Evolutionary conservation across 2,888 invertebrate genomes (phyloP).

Genomic region (Trissolcus brochymenae): DNA sequence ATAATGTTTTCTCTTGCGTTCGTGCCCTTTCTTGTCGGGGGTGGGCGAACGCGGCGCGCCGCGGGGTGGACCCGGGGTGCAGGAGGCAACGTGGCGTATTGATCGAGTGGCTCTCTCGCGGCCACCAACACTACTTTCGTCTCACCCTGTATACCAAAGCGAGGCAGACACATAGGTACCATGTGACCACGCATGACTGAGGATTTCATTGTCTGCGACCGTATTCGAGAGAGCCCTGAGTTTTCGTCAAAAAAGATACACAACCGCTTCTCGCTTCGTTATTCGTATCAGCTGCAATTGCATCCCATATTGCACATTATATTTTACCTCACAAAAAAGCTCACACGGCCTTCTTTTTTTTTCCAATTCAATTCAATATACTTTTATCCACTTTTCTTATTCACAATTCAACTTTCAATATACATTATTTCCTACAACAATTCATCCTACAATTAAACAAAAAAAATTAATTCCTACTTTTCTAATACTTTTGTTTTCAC

Average conservation of each 20-base stretch:
- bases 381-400: too few relatives aligned
- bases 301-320: conserved; percentile 12
- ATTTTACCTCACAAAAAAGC: conserved; percentile 1
- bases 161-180: conserved; percentile 54
- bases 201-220: conserved; percentile 58
- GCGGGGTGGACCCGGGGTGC: conserved; percentile 65
- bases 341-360: too few relatives aligned
- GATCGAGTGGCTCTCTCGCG: conserved; percentile 76
- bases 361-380: too few relatives aligned
- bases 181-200: conserved; percentile 58
- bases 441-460: too few relatives aligned
- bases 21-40: conserved; percentile 61
- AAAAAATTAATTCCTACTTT: too few relatives aligned
- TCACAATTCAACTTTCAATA: too few relatives aligned
- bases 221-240: conserved; percentile 46
- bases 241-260: conserved; percentile 45
- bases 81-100: conserved; percentile 76
- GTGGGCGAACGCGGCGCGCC: conserved; percentile 59
- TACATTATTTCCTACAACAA: too few relatives aligned
- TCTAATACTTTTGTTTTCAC: too few relatives aligned
- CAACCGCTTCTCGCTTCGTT: conserved; percentile 11
- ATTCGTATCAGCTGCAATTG: conserved; percentile 32
- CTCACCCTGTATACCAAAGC: conserved; percentile 65
- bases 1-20: conserved; percentile 62
- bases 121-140: conserved; percentile 64